Evolutionary conservation across 2,797 vertebrate genomes (phyloP).

Genomic region (Telmatherina bonti): DNA sequence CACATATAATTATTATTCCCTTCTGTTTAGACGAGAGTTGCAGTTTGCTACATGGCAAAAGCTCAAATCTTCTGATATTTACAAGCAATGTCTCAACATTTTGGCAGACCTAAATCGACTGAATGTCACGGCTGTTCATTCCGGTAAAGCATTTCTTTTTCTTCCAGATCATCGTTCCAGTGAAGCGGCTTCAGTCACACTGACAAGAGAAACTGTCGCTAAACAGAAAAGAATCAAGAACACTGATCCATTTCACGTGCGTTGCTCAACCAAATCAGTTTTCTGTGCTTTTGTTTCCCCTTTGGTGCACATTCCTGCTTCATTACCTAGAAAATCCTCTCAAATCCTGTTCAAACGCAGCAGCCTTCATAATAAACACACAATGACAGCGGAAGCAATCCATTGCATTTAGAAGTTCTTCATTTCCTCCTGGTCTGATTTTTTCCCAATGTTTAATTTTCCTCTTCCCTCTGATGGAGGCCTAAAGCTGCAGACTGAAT

Average conservation of each 20-base stretch:
- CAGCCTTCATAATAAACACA: constrained; percentile 58
- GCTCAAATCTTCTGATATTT: not conserved
- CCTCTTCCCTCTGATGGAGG: constrained; percentile 51
- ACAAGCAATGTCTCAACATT: not conserved
- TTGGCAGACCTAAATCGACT: not conserved
- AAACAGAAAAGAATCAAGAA: constrained; percentile 13
- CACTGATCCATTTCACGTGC: constrained; percentile 13
- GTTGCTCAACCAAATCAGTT: constrained; percentile 45
- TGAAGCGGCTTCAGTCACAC: not conserved
- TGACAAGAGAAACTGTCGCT: constrained; percentile 2
- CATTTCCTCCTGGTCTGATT: constrained; percentile 61
- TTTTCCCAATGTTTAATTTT: constrained; percentile 40
- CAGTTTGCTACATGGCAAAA: no score
- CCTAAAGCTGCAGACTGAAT: constrained; percentile 64
- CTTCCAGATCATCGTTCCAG: not conserved
- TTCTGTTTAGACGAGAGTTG: not conserved
- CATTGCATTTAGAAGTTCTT: constrained; percentile 68
- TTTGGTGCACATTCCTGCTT: constrained; percentile 13
- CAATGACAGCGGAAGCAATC: constrained; percentile 66
- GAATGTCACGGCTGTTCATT: not conserved
- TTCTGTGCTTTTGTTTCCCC: constrained; percentile 43
- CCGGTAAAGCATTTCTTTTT: not conserved
- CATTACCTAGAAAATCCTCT: constrained; percentile 50
- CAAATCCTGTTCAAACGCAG: constrained; percentile 60
- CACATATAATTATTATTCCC: not conserved